Evolutionary conservation across 2,888 invertebrate genomes (phyloP), one percentile per base, ranked within the genome.

Genomic region (Lacanobia wlatinum): DNA sequence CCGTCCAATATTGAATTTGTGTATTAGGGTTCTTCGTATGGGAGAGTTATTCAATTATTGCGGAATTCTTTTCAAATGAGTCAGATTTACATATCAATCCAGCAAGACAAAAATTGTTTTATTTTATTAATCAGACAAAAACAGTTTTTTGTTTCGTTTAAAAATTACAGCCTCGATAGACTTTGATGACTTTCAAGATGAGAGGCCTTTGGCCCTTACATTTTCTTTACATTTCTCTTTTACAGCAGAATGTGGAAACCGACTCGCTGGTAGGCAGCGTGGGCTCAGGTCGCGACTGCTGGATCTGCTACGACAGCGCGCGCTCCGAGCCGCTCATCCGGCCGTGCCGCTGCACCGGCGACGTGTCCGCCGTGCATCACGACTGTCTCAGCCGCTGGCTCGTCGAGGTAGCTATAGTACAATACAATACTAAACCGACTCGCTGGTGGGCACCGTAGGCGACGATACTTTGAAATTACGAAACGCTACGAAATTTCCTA

Each of bases 281-380:
- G 67, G 92, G 93, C 0, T 94, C 95, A 0, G 84, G 82, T 0
- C 94, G 95, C 87, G 99, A 99, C 92, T 99, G 99, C 92, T 99
- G 99, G 98, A 99, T 99, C 87, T 99, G 99, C 93, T 99, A 99
- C 92, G 99, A 99, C 94, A 96, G 96, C 80, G 97, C 98, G 50
- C 97, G 98, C 70, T 94, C 96, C 28, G 98, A 99, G 89, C 98
- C 98, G 2, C 96, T 99, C 74, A 99, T 99, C 90, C 97, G 98
- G 87, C 99, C 99, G 16, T 99, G 99, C 89, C 97, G 97, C 71
- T 99, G 99, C 92, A 98, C 98, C 59, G 99, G 99, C 12, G 99
- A 99, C 93, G 98, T 98, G n/a, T 98, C 98, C 75, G 98, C 98
- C 46, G 99, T 99, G 64, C 98, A 99, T 94, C 98, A 99, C 91